Evolutionary conservation across 1,140 invertebrate species (phyloP), one percentile per base, ranked within the genome.

Genomic region (Chironomus tepperi): DNA sequence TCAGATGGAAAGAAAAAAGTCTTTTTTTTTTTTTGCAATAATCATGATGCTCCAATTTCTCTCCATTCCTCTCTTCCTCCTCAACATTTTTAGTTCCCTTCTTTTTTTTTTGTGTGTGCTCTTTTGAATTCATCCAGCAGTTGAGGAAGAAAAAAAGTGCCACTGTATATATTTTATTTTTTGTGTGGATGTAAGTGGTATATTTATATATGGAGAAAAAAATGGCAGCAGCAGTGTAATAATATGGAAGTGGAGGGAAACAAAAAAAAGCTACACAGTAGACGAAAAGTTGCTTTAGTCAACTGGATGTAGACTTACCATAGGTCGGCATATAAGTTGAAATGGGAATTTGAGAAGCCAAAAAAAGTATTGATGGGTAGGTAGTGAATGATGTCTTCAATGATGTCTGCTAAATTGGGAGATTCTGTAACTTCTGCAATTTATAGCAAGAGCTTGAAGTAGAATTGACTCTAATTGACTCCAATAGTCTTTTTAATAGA

Each of bases 41-140:
- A 57, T 57, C 47, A 57, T 57, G 47, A 57, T 57, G 47, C 47
- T 57, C 47, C n/a, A 57, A 12, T 57, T 57, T 57, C n/a, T 57
- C 15, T 47, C 43, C 15, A 1, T 7, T 47, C 43, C 15, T 9
- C 47, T 57, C 47, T 57, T 57, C 47, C 12, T 57, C n/a, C 12
- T 12, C 12, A n/a, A n/a, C n/a, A 57, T 57, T 57, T 57, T 57
- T 15, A n/a, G 8, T 15, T 47, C 15, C 43, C 43, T n/a, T 3
- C 12, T 57, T 57, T 15, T 57, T 15, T 57, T 57, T 57, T 1
- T 34, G 24, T 34, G 24, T 34, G 5, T 34, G 24, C 24, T 34
- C 24, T 34, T 34, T 57, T 57, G 47, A 57, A 57, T 57, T 57
- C 47, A 57, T 57, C 47, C 47, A 57, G 12, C 47, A 57, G 47